Base-by-base conservation (phyloP, 2,113 vertebrate species). In the Junco hyemalis region DNA sequence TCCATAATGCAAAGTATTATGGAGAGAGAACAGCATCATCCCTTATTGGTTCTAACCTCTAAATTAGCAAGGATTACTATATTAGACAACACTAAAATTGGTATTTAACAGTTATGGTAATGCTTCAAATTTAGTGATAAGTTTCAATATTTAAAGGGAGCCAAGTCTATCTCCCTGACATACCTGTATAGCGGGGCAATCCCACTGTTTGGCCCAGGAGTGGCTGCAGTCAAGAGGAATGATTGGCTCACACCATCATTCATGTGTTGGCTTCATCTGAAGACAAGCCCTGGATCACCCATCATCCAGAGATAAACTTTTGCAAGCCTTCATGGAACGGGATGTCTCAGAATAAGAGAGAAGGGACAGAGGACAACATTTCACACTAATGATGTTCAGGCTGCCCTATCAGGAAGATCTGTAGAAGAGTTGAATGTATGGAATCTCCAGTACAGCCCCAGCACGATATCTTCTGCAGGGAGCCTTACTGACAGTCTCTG, bases 381-480 rank as follows among this genome's bases (percentile, higher is more conserved):
- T 7, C 1, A 2, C 12, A 28, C 7, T 59, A 63, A 51, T 25
- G 7, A 33, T 8, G 11, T 64, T 86, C 28, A 80, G 22, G 3
- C 4, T 92, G 19, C 22, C 15, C 12, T 77, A 2, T 60, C 28
- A 65, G 33, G 31, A 90, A 92, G 20, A 36, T 36, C 28, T 77
- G 26, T 17, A 40, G 29, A 82, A 80, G 8, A 42, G 26, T 4
- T 72, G 33, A 82, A 76, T 3, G 33, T 33, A 21, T 35, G 14
- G n/a, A 89, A 53, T 28, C 84, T 82, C 40, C 35, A 61, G 11
- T 22, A 53, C 11, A 70, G 15, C 2, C 23, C 11, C 29, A 48
- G 20, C 4, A 48, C 0, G 2, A 19, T 50, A 35, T 19, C 6
- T 51, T 42, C 28, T n/a, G 4, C 4, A 44, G 14, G 7, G 19